These are phyloP conservation scores for Thymelicus lineola DNA, from an alignment of 2,888 invertebrate genomes.

Conservation along the genomic window DNA sequence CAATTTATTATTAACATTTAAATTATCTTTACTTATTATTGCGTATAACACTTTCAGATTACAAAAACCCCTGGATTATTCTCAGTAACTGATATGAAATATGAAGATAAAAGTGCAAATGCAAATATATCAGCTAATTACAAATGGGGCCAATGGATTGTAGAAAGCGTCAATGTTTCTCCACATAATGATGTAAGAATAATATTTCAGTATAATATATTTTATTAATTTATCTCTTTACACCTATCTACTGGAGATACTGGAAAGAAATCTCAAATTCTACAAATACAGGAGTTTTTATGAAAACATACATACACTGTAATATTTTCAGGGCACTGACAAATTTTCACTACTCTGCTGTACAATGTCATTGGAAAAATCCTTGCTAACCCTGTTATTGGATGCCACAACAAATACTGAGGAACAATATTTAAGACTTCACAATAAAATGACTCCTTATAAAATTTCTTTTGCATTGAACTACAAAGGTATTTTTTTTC, in stretches of 20 bases:
- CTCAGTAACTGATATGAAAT: constrained; percentile 84
- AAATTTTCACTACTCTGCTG: constrained; percentile 68
- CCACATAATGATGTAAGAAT: constrained; percentile 14
- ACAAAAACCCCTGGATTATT: constrained; percentile 90
- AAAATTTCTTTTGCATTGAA: constrained; percentile 88
- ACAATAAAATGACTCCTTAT: constrained; percentile 90
- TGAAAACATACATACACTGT: no score
- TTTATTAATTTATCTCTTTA: no score
- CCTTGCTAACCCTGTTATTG: constrained; percentile 82
- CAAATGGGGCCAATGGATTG: constrained; percentile 84
- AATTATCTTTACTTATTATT: neutral
- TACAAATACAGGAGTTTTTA: no score
- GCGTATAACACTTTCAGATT: constrained; percentile 71
- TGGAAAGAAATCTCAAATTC: no score
- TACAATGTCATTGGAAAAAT: constrained; percentile 76
- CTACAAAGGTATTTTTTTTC: constrained; percentile 57
- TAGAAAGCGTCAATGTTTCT: constrained; percentile 86
- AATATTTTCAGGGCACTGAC: constrained; percentile 50
- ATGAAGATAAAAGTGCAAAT: constrained; percentile 66
- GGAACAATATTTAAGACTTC: constrained; percentile 84
- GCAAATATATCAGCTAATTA: constrained; percentile 88
- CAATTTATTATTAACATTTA: no score
- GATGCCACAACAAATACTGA: constrained; percentile 85
- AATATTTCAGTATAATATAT: neutral
- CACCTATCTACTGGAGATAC: no score